These are phyloP conservation scores for Lasioglossum pauxillum DNA, from an alignment of 2,888 invertebrate genomes.

Conservation along the genomic window DNA sequence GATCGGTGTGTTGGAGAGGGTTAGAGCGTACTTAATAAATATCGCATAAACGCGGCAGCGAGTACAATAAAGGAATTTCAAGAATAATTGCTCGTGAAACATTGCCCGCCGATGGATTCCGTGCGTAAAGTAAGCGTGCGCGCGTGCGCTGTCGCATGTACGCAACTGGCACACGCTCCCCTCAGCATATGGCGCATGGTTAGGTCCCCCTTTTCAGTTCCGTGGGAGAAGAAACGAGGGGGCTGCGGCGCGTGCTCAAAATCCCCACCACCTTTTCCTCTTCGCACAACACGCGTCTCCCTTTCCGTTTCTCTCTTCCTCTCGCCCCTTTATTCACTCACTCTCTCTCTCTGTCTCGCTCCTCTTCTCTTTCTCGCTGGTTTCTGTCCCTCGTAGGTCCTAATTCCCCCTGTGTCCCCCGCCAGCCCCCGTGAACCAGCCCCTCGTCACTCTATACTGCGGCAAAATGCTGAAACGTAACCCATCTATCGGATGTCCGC, in stretches of 20 bases:
- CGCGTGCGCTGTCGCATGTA: slow-evolving; percentile 38
- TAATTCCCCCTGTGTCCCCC: slow-evolving; percentile 45
- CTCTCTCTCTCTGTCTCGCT: slow-evolving; percentile 45
- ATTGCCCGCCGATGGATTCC: slow-evolving; percentile 42
- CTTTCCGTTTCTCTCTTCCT: slow-evolving; percentile 50
- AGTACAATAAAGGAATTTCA: background rate
- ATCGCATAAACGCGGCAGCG: background rate
- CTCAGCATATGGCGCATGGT: slow-evolving; percentile 73
- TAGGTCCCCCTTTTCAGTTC: slow-evolving; percentile 74
- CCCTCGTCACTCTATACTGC: slow-evolving; percentile 70
- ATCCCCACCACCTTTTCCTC: slow-evolving; percentile 74
- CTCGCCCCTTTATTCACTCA: slow-evolving; percentile 31
- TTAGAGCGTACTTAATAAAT: background rate
- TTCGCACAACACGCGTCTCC: slow-evolving; percentile 57
- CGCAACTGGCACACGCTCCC: slow-evolving; percentile 74
- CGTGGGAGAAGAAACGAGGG: slow-evolving; percentile 74
- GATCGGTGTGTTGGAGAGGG: background rate
- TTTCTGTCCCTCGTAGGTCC: slow-evolving; percentile 47
- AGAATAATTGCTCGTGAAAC: slow-evolving; percentile 25
- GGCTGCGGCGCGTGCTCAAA: slow-evolving; percentile 83
- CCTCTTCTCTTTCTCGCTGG: slow-evolving; percentile 28
- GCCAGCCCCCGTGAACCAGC: slow-evolving; percentile 27
- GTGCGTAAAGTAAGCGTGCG: slow-evolving; percentile 19
- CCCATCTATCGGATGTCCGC: slow-evolving; percentile 82
- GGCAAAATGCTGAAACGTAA: slow-evolving; percentile 76